Percentiles rank a stretch among this genome's conserved stretches.
Conservation (phyloP, 2,888 invertebrate genomes). For the Parnassius glacialis region DNA sequence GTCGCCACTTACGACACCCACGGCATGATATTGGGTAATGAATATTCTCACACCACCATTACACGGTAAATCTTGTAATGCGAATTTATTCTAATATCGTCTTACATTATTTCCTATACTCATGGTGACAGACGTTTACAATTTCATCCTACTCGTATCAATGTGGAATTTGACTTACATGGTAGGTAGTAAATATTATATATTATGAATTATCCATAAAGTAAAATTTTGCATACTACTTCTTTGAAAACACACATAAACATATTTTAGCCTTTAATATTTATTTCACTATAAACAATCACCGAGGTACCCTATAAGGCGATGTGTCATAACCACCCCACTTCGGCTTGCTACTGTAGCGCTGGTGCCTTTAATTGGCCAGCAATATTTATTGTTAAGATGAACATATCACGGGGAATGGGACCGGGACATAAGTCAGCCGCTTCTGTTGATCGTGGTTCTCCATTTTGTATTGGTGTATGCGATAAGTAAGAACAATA, state of each 20-base stretch:
- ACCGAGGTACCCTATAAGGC: constrained; percentile 16
- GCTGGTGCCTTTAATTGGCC: constrained; percentile 67
- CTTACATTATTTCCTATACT: too few relatives aligned
- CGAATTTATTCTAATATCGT: too few relatives aligned
- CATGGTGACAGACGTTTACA: too few relatives aligned
- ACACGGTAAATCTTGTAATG: too few relatives aligned
- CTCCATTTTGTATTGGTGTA: constrained; percentile 76
- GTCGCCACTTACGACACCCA: too few relatives aligned
- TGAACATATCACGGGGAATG: constrained; percentile 71
- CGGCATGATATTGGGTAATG: too few relatives aligned
- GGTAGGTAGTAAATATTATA: too few relatives aligned
- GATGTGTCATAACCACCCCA: constrained; percentile 27
- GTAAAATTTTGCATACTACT: too few relatives aligned
- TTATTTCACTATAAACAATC: constrained; percentile 17
- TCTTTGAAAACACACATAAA: constrained; percentile 43
- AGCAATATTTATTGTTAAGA: constrained; percentile 77
- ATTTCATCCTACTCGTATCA: too few relatives aligned
- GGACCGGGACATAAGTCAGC: constrained; percentile 73
- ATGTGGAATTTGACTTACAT: too few relatives aligned
- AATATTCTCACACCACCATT: too few relatives aligned
- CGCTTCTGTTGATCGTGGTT: constrained; percentile 70
- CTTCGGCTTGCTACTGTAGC: constrained; percentile 35
- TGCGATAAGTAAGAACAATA: constrained; percentile 63
- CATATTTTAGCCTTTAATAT: constrained; percentile 37
- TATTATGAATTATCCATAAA: too few relatives aligned